A percentile compares a stretch with the other conserved stretches of the same genome.
Conservation (phyloP, 2,113 vertebrate genomes). For the Ammospiza nelsoni region DNA sequence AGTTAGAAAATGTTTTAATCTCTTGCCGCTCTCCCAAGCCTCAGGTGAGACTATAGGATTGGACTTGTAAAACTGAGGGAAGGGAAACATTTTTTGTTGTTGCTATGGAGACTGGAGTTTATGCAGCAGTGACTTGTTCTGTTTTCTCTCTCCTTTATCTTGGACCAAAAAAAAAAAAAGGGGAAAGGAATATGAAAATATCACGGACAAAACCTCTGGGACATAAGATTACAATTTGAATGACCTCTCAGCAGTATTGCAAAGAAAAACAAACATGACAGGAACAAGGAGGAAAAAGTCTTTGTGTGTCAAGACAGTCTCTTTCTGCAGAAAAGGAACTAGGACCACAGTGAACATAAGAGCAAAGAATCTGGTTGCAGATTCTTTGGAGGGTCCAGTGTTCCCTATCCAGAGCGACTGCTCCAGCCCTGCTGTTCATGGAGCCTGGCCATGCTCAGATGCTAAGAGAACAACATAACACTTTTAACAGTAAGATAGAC, state of each 20-base stretch:
- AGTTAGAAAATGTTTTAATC: neutral
- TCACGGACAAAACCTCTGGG: neutral
- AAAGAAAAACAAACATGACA: neutral
- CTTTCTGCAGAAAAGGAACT: neutral
- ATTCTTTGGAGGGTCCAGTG: neutral
- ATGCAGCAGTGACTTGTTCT: neutral
- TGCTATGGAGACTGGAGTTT: conserved; percentile 1
- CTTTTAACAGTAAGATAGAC: neutral
- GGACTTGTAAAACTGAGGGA: neutral
- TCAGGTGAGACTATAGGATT: neutral
- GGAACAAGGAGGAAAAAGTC: neutral
- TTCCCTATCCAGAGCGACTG: neutral
- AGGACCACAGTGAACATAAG: neutral
- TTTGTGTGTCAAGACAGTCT: neutral
- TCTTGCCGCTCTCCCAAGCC: neutral
- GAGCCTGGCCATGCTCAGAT: neutral
- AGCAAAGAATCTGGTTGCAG: neutral
- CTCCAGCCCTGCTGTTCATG: neutral
- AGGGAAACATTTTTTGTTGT: neutral
- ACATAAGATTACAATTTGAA: neutral
- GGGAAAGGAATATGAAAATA: neutral
- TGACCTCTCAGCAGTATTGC: neutral
- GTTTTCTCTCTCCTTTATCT: neutral
- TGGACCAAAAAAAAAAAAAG: neutral
- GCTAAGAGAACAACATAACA: neutral